Conservation (phyloP, 2,888 invertebrate genomes). For the Hydriomena furcata region DNA sequence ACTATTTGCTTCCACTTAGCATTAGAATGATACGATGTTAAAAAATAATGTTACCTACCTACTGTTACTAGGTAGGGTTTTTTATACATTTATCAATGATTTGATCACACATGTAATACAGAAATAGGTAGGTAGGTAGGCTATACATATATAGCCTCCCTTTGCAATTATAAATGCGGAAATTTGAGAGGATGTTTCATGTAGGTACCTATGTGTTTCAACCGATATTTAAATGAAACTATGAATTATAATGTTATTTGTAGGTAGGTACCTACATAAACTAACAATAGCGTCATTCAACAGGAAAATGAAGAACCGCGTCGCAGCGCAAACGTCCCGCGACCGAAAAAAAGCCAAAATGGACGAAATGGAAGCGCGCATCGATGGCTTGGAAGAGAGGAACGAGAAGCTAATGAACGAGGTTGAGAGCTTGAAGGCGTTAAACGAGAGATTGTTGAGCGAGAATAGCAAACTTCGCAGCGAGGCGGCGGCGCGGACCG, state of each 20-base stretch:
- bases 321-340: constrained; percentile 98
- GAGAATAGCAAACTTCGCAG: constrained; percentile 86
- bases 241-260: too few relatives aligned
- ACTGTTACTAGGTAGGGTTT: too few relatives aligned
- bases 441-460: constrained; percentile 86
- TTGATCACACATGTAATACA: too few relatives aligned
- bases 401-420: constrained; percentile 87
- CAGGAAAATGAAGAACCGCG: constrained; percentile 97
- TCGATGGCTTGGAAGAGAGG: constrained; percentile 84
- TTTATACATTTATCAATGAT: too few relatives aligned
- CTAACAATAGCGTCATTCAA: constrained; percentile 32
- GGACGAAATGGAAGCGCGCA: constrained; percentile 92
- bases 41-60: background rate
- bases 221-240: too few relatives aligned
- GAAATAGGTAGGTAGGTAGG: too few relatives aligned
- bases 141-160: too few relatives aligned
- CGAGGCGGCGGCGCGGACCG: constrained; percentile 85
- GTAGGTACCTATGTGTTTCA: too few relatives aligned
- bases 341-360: constrained; percentile 97
- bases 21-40: constrained; percentile 7
- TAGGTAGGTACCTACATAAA: background rate
- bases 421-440: constrained; percentile 85
- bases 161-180: too few relatives aligned
- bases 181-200: too few relatives aligned
- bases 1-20: constrained; percentile 7